Conservation (phyloP, 37 sponge, comb jelly and placozoan genomes). For the Ianthella basta region DNA sequence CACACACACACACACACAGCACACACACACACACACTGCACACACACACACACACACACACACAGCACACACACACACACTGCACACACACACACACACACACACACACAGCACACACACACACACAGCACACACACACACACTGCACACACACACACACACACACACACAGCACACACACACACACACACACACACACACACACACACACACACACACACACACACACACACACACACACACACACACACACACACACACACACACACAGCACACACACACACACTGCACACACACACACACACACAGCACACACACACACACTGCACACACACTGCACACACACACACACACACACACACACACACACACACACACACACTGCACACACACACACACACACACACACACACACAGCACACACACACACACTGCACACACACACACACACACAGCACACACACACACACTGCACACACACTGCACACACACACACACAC, state of each 20-base stretch:
- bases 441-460: background rate
- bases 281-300: conserved; percentile 12
- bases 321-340: too few relatives aligned
- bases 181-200: conserved; percentile 22
- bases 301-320: too few relatives aligned
- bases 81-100: conserved; percentile 19
- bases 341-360: background rate
- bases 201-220: conserved; percentile 11
- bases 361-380: conserved; percentile 1
- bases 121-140: background rate
- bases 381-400: conserved; percentile 1
- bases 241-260: conserved; percentile 14
- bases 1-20: background rate
- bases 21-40: conserved; percentile 8
- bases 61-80: too few relatives aligned
- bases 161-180: conserved; percentile 6
- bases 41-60: conserved; percentile 3
- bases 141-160: conserved; percentile 3
- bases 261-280: conserved; percentile 6
- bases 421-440: background rate
- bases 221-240: background rate
- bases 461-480: background rate
- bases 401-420: conserved; percentile 24
- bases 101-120: conserved; percentile 14
- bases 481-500: conserved; percentile 6